These are phyloP conservation scores for Lophotriccus pileatus DNA, from an alignment of 2,797 vertebrate genomes.

Conservation along the genomic window DNA sequence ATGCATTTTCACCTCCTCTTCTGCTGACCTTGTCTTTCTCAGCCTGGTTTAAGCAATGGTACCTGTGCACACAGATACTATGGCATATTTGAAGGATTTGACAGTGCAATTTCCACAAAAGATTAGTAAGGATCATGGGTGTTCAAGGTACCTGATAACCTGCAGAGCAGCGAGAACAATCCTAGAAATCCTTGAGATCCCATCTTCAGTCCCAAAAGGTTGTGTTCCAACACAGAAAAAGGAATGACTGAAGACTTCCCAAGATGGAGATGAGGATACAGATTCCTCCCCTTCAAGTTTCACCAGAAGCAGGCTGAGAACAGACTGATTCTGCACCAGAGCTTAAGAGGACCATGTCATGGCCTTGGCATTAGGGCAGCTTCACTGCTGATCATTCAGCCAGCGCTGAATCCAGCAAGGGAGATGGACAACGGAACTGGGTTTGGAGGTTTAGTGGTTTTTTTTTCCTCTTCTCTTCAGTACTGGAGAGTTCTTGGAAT, in stretches of 20 bases:
- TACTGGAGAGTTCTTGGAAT: not conserved
- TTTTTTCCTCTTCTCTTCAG: not conserved
- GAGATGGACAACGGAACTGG: not conserved
- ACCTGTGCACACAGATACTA: not conserved
- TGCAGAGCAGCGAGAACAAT: not conserved
- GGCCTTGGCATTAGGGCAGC: not conserved
- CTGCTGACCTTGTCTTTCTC: not conserved
- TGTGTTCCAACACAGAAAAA: not conserved
- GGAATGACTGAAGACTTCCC: not conserved
- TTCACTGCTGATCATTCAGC: not conserved
- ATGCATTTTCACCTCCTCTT: conserved; percentile 4
- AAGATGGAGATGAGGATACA: not conserved
- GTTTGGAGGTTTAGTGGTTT: not conserved
- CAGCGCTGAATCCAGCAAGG: not conserved
- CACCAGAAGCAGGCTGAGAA: not conserved
- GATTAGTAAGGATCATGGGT: not conserved
- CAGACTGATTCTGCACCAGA: not conserved
- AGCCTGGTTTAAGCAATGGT: not conserved
- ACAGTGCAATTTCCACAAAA: not conserved
- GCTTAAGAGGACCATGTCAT: not conserved
- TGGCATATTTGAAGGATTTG: not conserved
- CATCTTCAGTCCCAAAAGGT: not conserved
- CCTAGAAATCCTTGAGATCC: conserved; percentile 16
- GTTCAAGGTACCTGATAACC: conserved; percentile 38
- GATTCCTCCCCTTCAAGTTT: not conserved